Conservation (phyloP, 2,797 vertebrate species). For the Haliaeetus vocifer region DNA sequence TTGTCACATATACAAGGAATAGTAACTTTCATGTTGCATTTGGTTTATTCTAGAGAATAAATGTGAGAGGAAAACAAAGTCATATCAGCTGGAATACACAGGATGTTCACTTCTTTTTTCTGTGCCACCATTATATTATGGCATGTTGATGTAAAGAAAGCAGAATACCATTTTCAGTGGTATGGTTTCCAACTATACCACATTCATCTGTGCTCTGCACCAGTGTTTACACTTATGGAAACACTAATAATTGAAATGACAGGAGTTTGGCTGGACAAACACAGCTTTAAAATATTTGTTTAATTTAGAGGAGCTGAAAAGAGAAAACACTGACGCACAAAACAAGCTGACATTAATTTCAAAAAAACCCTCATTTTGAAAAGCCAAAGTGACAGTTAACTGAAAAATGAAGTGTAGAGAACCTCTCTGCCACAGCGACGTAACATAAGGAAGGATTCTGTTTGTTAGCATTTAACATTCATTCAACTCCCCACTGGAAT, state of each 20-base stretch:
- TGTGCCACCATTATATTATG: background rate
- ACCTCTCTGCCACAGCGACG: background rate
- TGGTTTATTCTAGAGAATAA: background rate
- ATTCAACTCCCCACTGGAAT: background rate
- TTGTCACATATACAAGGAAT: background rate
- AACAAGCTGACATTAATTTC: background rate
- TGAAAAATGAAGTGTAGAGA: background rate
- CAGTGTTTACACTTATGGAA: background rate
- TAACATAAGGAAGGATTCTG: background rate
- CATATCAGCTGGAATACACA: background rate
- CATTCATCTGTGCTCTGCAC: background rate
- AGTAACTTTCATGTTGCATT: background rate
- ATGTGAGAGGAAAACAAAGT: background rate
- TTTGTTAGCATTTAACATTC: background rate
- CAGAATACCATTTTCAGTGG: background rate
- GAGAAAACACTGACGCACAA: background rate
- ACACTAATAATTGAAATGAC: constrained; percentile 9
- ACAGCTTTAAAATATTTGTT: constrained; percentile 38
- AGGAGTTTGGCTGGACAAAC: constrained; percentile 33
- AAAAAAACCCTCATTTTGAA: background rate
- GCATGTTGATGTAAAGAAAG: background rate
- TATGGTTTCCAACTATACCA: background rate
- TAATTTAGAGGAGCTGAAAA: background rate
- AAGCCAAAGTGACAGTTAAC: background rate
- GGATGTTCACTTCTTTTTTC: background rate